Conservation (phyloP, 2,797 vertebrate species). For the Gouania willdenowi region DNA sequence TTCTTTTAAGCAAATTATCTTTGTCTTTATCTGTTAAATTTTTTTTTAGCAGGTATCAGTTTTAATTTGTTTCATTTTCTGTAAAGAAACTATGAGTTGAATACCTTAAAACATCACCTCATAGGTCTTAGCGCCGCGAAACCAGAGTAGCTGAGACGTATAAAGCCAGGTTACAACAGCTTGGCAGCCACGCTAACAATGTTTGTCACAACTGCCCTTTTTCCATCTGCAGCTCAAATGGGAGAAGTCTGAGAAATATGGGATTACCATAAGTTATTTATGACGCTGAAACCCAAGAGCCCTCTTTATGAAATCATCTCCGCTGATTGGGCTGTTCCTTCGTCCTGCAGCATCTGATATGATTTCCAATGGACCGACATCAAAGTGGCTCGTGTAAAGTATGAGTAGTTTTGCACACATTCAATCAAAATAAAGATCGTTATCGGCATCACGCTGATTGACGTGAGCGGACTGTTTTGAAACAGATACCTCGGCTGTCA, state of each 20-base stretch:
- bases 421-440: constrained; percentile 78
- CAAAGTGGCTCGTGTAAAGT: constrained; percentile 67
- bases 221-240: constrained; percentile 71
- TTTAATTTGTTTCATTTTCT: too few relatives aligned
- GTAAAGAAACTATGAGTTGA: too few relatives aligned
- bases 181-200: constrained; percentile 65
- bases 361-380: constrained; percentile 71
- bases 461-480: constrained; percentile 74
- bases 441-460: constrained; percentile 75
- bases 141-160: constrained; percentile 60
- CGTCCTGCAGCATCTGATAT: constrained; percentile 64
- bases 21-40: too few relatives aligned
- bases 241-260: constrained; percentile 79
- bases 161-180: constrained; percentile 55
- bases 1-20: too few relatives aligned
- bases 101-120: constrained; percentile 53
- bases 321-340: constrained; percentile 62
- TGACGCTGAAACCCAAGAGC: constrained; percentile 77
- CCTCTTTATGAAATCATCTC: constrained; percentile 75
- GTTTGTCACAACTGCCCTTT: constrained; percentile 77
- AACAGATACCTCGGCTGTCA: constrained; percentile 74
- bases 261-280: constrained; percentile 81
- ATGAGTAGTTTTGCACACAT: constrained; percentile 75
- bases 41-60: too few relatives aligned
- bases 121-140: constrained; percentile 38